Base-by-base conservation (phyloP, 2,888 invertebrate species). In the Brachylomia viminalis region DNA sequence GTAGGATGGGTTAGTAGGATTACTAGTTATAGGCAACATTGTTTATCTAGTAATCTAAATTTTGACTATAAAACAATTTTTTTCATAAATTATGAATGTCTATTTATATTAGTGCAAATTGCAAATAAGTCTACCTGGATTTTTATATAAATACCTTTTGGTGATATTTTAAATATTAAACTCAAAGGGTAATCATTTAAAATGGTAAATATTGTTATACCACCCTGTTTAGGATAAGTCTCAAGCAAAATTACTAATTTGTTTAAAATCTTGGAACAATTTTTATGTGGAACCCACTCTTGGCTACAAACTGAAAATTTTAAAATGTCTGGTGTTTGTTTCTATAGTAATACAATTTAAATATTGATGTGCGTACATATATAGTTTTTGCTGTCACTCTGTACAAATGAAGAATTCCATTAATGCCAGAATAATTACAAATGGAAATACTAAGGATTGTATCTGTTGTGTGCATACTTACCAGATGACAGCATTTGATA, bases 51-150 rank as follows among this genome's bases (percentile, higher is more conserved):
- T 67, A 61, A 45, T 78, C 23, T 1, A n/a, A 15, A 3, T 23
- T 45, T 64, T n/a, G 20, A 33, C 27, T 62, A 79, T 15, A 30
- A 67, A 38, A 47, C 27, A 47, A 15, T 5, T 49, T 49, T 71
- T n/a, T 33, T 11, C 0, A 11, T n/a, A 47, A n/a, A 66, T 3
- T 59, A 42, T 76, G 11, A 17, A 45, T 80, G 77, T 77, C 79
- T 79, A 77, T 75, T 62, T 75, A 77, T 47, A 47, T 20, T 80
- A 77, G 17, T 77, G 80, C 62, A 47, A 72, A 56, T 56, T 64
- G 81, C 72, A 74, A 45, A 64, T 80, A 78, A 78, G 80, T 64
- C 33, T 58, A 62, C 45, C 62, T 58, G 81, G 30, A 27, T 54
- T 72, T 77, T 77, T 58, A 80, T 73, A 80, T 64, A 71, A 61